phyloP scores from a whole-genome alignment of 1,140 invertebrate species.

The Agrypnia vestita region DNA sequence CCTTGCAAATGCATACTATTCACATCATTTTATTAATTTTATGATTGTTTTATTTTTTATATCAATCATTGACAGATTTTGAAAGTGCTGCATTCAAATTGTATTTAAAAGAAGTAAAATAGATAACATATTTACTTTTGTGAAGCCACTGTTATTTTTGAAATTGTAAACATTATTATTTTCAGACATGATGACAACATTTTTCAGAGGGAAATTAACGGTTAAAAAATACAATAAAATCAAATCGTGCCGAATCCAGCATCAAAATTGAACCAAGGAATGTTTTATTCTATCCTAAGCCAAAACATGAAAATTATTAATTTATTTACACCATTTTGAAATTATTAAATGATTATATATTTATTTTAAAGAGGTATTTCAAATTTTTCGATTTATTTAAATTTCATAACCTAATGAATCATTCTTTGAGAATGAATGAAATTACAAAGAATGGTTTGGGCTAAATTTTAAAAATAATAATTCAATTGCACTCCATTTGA shows the following conservation, averaged over 20 bases:
- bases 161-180: not conserved
- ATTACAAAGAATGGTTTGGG: not conserved
- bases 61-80: too few relatives aligned
- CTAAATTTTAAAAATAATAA: not conserved
- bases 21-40: too few relatives aligned
- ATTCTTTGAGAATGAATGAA: not conserved
- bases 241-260: not conserved
- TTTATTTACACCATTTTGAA: conserved; percentile 32
- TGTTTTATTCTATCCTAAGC: conserved; percentile 26
- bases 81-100: too few relatives aligned
- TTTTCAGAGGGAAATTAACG: not conserved
- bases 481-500: not conserved
- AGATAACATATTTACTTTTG: not conserved
- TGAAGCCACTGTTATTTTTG: too few relatives aligned
- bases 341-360: conserved; percentile 15
- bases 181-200: not conserved
- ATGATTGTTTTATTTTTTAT: too few relatives aligned
- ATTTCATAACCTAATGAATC: conserved; percentile 7
- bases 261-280: not conserved
- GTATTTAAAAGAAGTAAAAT: not conserved
- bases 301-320: conserved; percentile 29
- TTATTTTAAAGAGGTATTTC: conserved; percentile 43
- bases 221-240: not conserved
- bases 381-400: conserved; percentile 40
- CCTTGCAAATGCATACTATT: too few relatives aligned